Percentiles rank a stretch among this genome's conserved stretches.
phyloP scores from a whole-genome alignment of 2,797 vertebrate genomes.

The Tapirus indicus region DNA sequence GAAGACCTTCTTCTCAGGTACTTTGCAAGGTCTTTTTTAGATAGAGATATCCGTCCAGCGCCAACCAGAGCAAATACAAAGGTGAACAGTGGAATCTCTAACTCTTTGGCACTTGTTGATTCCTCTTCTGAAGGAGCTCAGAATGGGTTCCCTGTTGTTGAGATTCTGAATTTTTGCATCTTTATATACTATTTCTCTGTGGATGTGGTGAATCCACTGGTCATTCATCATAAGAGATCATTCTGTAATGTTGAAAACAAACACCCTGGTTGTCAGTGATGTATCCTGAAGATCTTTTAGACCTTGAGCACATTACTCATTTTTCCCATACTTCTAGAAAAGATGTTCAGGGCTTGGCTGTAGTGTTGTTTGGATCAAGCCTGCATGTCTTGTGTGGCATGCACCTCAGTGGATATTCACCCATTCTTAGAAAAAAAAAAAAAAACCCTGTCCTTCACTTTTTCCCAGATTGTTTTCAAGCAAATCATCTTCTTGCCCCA shows the following conservation, averaged over 20 bases:
- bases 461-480: too few species aligned
- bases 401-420: too few species aligned
- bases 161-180: neutral
- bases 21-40: neutral
- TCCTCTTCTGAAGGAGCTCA: neutral
- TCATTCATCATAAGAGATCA: neutral
- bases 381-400: too few species aligned
- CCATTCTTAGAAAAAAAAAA: neutral
- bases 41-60: fast-evolving
- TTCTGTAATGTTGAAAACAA: neutral
- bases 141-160: too few species aligned
- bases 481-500: neutral
- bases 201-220: neutral
- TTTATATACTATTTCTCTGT: neutral
- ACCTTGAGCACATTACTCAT: neutral
- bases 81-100: neutral
- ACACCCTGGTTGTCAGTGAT: neutral
- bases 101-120: too few species aligned
- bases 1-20: neutral
- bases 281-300: neutral
- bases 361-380: neutral
- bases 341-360: neutral
- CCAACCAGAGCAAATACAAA: neutral
- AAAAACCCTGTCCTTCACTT: neutral
- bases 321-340: neutral